Evolutionary conservation across 2,888 invertebrate genomes (phyloP).

Genomic region (Drosophila birchii): DNA sequence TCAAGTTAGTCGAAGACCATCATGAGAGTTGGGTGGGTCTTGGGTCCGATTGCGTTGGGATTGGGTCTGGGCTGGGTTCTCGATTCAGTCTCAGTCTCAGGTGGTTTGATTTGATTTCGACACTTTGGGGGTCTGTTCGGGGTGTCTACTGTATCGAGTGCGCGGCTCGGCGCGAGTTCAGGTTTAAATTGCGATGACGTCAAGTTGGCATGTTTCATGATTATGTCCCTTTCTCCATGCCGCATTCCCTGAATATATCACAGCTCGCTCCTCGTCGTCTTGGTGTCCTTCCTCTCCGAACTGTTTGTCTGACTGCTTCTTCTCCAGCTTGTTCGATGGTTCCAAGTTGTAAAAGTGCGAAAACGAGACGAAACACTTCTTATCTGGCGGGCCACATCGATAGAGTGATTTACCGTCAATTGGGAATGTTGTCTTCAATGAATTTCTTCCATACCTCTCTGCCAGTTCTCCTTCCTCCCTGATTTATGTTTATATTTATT

Average conservation of each 20-base stretch:
- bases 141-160: constrained; percentile 51
- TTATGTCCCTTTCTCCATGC: constrained; percentile 51
- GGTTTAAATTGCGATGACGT: constrained; percentile 80
- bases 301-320: constrained; percentile 43
- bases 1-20: constrained; percentile 18
- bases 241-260: constrained; percentile 17
- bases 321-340: constrained; percentile 51
- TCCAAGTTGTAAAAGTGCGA: constrained; percentile 77
- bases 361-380: constrained; percentile 80
- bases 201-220: constrained; percentile 77
- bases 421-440: constrained; percentile 81
- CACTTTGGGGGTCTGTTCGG: constrained; percentile 39
- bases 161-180: constrained; percentile 38
- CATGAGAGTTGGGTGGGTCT: constrained; percentile 29
- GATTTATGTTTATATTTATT: constrained; percentile 80
- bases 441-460: constrained; percentile 34
- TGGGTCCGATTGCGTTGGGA: constrained; percentile 23
- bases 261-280: constrained; percentile 17
- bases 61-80: constrained; percentile 7
- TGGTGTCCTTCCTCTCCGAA: constrained; percentile 18
- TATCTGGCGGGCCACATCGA: constrained; percentile 81
- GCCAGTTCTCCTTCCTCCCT: constrained; percentile 35
- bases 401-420: constrained; percentile 84
- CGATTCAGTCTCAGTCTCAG: constrained; percentile 29
- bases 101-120: constrained; percentile 60